Percentiles rank a stretch among this genome's conserved stretches.
phyloP scores from a whole-genome alignment of 2,888 invertebrate species.

The Holacanthella duospinosa region DNA sequence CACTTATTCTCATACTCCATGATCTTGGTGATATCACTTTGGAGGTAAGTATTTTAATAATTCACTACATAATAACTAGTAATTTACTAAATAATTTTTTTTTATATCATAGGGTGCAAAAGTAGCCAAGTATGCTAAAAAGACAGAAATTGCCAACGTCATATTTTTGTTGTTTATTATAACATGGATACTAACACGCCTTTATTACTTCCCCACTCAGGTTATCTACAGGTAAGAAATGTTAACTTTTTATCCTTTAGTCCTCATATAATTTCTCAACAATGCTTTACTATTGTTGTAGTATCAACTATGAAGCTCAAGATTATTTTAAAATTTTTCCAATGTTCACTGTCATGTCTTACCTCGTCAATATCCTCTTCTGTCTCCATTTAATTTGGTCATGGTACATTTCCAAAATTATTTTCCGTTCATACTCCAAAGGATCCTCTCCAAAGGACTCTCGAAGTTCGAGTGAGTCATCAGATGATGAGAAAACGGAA shows the following conservation, averaged over 20 bases:
- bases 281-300: not conserved
- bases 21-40: constrained; percentile 83
- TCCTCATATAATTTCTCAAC: not conserved
- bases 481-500: constrained; percentile 14
- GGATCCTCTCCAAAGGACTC: constrained; percentile 24
- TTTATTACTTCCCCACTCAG: constrained; percentile 78
- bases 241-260: too few species aligned
- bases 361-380: not conserved
- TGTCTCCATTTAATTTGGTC: constrained; percentile 12
- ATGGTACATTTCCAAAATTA: constrained; percentile 6
- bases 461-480: constrained; percentile 22
- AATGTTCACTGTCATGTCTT: not conserved
- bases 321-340: not conserved
- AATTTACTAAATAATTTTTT: not conserved
- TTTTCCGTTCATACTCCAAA: not conserved
- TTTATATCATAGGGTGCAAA: not conserved
- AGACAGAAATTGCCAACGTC: not conserved
- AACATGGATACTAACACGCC: constrained; percentile 79
- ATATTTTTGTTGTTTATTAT: constrained; percentile 80
- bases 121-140: not conserved
- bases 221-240: constrained; percentile 61
- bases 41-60: constrained; percentile 49
- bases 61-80: constrained; percentile 36
- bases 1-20: constrained; percentile 72
- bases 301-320: constrained; percentile 1